Conservation (phyloP, 2,888 invertebrate species). For the Brassicogethes aeneus region DNA sequence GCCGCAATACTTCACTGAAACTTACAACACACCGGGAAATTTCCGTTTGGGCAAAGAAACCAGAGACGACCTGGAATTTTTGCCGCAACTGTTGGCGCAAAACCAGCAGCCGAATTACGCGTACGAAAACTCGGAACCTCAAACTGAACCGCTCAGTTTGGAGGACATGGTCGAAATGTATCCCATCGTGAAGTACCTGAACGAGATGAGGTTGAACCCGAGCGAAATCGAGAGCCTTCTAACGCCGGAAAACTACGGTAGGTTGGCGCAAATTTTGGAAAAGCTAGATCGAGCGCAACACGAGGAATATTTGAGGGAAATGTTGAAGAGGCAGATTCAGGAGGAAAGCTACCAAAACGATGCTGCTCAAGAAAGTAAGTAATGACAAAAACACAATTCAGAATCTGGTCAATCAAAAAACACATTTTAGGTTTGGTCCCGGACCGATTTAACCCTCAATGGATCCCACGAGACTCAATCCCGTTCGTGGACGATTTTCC, state of each 20-base stretch:
- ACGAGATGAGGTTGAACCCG: slow-evolving; percentile 25
- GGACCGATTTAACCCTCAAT: slow-evolving; percentile 10
- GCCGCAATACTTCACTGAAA: slow-evolving; percentile 26
- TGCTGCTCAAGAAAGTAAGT: slow-evolving; percentile 1
- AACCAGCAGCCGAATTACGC: slow-evolving; percentile 8
- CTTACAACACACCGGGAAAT: slow-evolving; percentile 36
- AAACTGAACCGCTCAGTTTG: slow-evolving; percentile 10
- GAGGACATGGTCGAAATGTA: slow-evolving; percentile 26
- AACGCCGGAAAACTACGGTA: slow-evolving; percentile 24
- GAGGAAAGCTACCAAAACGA: slow-evolving; percentile 13
- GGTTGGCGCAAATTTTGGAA: slow-evolving; percentile 22
- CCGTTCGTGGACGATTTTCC: slow-evolving; percentile 30
- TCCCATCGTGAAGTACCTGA: slow-evolving; percentile 26
- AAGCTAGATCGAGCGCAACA: slow-evolving; percentile 14
- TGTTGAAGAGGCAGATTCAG: slow-evolving; percentile 5
- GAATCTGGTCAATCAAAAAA: no score
- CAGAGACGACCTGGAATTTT: slow-evolving; percentile 28
- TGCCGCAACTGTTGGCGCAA: slow-evolving; percentile 19
- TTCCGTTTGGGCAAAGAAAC: slow-evolving; percentile 33
- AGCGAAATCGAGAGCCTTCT: slow-evolving; percentile 28
- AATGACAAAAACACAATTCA: no score
- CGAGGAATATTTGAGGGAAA: slow-evolving; percentile 11
- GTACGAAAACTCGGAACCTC: slow-evolving; percentile 4
- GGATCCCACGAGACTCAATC: slow-evolving; percentile 35
- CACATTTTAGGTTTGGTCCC: not conserved